phyloP scores from a whole-genome alignment of 1,140 invertebrate species.

The Nilaparvata lugens region DNA sequence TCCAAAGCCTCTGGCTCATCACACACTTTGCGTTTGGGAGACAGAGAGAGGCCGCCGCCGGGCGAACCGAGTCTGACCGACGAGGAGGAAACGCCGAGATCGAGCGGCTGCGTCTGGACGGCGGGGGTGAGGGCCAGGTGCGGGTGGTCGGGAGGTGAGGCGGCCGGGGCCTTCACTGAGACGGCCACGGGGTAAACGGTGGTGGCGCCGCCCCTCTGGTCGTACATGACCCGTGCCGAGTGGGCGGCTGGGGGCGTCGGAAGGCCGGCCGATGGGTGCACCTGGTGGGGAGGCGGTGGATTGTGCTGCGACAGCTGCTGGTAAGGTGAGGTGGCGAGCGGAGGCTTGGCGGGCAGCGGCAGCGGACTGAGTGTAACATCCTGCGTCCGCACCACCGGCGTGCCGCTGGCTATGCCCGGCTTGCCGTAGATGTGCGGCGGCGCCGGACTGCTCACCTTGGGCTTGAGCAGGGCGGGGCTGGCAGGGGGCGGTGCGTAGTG shows the following conservation, averaged over 20 bases:
- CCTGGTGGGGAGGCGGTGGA: conserved; percentile 38
- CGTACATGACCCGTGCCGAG: conserved; percentile 22
- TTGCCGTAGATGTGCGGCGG: conserved; percentile 70
- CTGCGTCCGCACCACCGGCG: conserved; percentile 46
- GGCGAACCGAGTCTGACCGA: conserved; percentile 28
- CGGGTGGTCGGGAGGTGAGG: conserved; percentile 30
- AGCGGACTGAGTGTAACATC: conserved; percentile 40
- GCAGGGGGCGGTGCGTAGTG: conserved; percentile 30
- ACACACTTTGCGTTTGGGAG: conserved; percentile 45
- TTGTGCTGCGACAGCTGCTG: conserved; percentile 50
- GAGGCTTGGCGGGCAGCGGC: conserved; percentile 53
- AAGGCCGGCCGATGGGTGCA: conserved; percentile 32
- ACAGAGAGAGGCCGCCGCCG: conserved; percentile 23
- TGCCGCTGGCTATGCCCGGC: conserved; percentile 50
- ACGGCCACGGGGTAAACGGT: conserved; percentile 18
- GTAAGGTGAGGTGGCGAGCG: conserved; percentile 51
- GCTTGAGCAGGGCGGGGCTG: conserved; percentile 44
- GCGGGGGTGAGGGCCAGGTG: conserved; percentile 25
- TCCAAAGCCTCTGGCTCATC: conserved; percentile 43
- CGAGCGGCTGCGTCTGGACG: conserved; percentile 60
- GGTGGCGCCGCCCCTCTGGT: conserved; percentile 15
- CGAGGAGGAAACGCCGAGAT: conserved; percentile 47
- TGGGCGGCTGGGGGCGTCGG: conserved; percentile 50
- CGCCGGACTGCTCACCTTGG: conserved; percentile 67
- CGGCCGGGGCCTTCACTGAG: conserved; percentile 29